A percentile compares a stretch with the other conserved stretches of the same genome.
Conservation (phyloP, 2,797 vertebrate genomes). For the Chelmon rostratus region DNA sequence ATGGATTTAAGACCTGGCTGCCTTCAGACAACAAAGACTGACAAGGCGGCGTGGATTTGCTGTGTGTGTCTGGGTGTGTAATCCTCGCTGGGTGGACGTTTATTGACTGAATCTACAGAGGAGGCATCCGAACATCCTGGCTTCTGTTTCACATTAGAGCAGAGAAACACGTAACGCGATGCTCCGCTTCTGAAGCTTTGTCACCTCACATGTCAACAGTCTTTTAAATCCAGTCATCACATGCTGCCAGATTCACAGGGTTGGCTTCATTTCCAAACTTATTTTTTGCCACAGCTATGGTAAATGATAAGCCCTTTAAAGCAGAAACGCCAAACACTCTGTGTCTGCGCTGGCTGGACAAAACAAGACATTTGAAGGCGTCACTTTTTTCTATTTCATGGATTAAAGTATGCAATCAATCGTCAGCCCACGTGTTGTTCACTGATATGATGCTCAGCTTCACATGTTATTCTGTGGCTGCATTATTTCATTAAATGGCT, state of each 20-base stretch:
- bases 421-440: no score
- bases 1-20: conserved; percentile 59
- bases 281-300: not conserved
- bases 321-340: not conserved
- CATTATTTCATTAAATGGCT: not conserved
- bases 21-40: conserved; percentile 67
- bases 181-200: not conserved
- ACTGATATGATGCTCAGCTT: no score
- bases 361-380: not conserved
- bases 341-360: not conserved
- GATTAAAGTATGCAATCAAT: no score
- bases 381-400: not conserved
- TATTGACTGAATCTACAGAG: conserved; percentile 34
- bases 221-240: conserved; percentile 8
- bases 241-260: not conserved
- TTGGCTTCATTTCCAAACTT: no score
- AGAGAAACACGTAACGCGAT: no score
- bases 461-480: not conserved
- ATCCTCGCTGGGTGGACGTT: conserved; percentile 45
- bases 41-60: conserved; percentile 39
- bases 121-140: not conserved
- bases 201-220: not conserved
- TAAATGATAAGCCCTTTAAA: not conserved
- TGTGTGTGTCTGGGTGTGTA: conserved; percentile 51
- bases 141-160: conserved; percentile 4